A percentile compares a stretch with the other conserved stretches of the same genome.
These are phyloP conservation scores for Drosophila guanche DNA, from an alignment of 1,140 invertebrate genomes.

Conservation along the genomic window DNA sequence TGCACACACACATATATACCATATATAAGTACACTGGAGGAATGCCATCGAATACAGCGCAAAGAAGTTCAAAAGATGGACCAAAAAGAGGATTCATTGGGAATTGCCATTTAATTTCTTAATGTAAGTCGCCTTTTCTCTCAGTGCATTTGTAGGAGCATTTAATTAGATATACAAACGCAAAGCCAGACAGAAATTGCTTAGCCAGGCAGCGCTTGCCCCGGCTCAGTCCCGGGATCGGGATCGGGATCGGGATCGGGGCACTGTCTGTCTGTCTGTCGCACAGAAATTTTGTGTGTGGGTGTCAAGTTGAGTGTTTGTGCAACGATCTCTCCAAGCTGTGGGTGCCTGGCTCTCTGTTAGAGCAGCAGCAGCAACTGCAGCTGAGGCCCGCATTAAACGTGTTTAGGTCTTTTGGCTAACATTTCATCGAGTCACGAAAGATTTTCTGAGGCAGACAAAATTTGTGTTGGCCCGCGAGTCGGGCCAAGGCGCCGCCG, in stretches of 20 bases:
- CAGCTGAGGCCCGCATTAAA: conserved; percentile 60
- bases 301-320: conserved; percentile 57
- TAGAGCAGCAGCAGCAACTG: conserved; percentile 15
- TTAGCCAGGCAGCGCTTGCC: conserved; percentile 38
- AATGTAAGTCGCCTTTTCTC: no score
- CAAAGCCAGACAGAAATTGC: conserved; percentile 41
- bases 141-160: conserved; percentile 27
- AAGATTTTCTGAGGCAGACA: conserved; percentile 31
- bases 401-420: conserved; percentile 74
- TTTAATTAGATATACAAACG: conserved; percentile 54
- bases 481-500: conserved; percentile 51
- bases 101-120: no score
- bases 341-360: not conserved
- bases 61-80: no score
- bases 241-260: not conserved
- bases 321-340: conserved; percentile 23
- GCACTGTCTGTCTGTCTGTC: not conserved
- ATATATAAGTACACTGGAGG: no score
- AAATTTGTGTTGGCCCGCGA: conserved; percentile 1
- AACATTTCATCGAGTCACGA: conserved; percentile 68
- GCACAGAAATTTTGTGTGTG: conserved; percentile 51
- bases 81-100: no score
- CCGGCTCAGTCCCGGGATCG: conserved; percentile 6
- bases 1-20: no score
- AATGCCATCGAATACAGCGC: no score